A percentile compares a stretch with the other conserved stretches of the same genome.
Conservation (phyloP, 1,140 invertebrate species). For the Aporrectodea caliginosa region DNA sequence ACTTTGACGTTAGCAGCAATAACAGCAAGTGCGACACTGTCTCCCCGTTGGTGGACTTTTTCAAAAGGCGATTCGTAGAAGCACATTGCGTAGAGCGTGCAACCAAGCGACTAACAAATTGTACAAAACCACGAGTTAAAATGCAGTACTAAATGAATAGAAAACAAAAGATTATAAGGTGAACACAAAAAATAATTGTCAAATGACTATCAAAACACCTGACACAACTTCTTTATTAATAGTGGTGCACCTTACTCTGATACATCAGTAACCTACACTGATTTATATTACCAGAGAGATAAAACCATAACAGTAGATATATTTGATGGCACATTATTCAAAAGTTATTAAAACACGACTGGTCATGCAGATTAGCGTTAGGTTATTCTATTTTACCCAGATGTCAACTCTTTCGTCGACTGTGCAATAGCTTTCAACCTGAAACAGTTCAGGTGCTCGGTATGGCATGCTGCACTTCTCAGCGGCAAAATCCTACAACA, state of each 20-base stretch:
- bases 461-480: conserved; percentile 84
- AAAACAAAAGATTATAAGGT: neutral
- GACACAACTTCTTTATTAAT: no score
- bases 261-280: no score
- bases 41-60: conserved; percentile 75
- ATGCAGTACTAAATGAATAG: no score
- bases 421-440: conserved; percentile 73
- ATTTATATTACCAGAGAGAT: neutral
- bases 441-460: conserved; percentile 80
- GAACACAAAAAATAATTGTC: neutral
- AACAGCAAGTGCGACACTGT: conserved; percentile 79
- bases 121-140: neutral
- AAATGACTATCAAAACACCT: neutral
- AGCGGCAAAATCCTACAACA: conserved; percentile 67
- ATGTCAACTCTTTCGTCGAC: conserved; percentile 82
- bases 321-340: neutral
- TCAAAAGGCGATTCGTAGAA: conserved; percentile 84
- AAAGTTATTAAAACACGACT: neutral
- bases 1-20: conserved; percentile 72
- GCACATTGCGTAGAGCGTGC: conserved; percentile 77
- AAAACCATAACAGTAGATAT: neutral
- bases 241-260: neutral
- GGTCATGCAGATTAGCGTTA: neutral
- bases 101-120: conserved; percentile 71
- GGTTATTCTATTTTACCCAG: conserved; percentile 64